Percentiles rank a stretch among this genome's conserved stretches.
Evolutionary conservation across 2,888 invertebrate species (phyloP).

Genomic region (Papilio gigon): DNA sequence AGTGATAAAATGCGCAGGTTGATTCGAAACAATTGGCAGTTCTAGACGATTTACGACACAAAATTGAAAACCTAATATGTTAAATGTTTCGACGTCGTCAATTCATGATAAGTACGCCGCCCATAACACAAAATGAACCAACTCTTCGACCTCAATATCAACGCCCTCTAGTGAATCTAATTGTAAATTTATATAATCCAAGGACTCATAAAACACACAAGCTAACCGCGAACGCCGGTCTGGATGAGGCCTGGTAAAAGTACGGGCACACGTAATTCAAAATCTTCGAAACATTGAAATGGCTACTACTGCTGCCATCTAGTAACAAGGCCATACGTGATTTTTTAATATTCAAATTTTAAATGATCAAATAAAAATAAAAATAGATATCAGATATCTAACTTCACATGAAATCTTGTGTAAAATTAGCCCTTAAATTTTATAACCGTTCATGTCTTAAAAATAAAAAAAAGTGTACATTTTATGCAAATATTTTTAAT

Average conservation of each 20-base stretch:
- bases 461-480: too few relatives aligned
- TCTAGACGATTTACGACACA: background rate
- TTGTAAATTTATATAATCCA: too few relatives aligned
- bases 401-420: background rate
- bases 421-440: background rate
- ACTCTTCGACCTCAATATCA: background rate
- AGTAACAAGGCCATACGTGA: background rate
- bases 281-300: background rate
- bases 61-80: background rate
- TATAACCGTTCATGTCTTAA: too few relatives aligned
- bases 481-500: background rate
- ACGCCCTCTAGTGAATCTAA: background rate
- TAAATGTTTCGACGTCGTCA: too few relatives aligned
- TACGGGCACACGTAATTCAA: background rate
- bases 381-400: background rate
- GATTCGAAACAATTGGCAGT: too few relatives aligned
- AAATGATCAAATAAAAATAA: background rate
- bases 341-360: background rate
- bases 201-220: background rate
- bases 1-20: background rate
- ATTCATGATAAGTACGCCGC: too few relatives aligned
- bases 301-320: background rate
- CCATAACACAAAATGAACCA: background rate
- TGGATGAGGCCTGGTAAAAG: too few relatives aligned
- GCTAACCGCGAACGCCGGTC: background rate